Base-by-base conservation (phyloP, 1,140 invertebrate species). In the Leptinotarsa defecta region DNA sequence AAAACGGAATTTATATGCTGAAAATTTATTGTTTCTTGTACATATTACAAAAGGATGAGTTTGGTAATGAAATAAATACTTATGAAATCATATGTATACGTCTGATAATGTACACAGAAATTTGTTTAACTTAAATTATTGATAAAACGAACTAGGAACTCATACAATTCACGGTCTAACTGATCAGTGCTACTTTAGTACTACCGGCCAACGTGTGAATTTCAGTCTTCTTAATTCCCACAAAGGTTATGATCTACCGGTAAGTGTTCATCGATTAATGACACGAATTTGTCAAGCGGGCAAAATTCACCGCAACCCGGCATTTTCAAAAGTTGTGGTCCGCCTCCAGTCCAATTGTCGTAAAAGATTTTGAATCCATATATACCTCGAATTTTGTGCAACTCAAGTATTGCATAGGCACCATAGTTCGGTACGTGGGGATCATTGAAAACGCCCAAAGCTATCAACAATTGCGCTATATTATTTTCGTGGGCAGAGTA, bases 401-500 rank as follows among this genome's bases (percentile, higher is more conserved):
- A 49, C 76, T 83, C 81, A 4, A 83, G 13, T 8, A 78, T 61
- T 19, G 80, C 74, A 3, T 87, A 87, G 15, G 89, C 84, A 0
- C 88, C 88, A 78, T 89, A 90, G 52, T 85, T 85, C 0, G 89
- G 89, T 69, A 89, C 86, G 57, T 91, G 89, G n/a, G 86, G 84
- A 69, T 93, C 88, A 11, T 43, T 11, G 88, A 91, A 95, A 5
- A 93, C 86, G 13, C 89, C 88, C 64, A 95, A 82, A 3, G 90
- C 88, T 11, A 88, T 84, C 22, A 94, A 82, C 11, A 94, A 80
- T 73, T 91, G 90, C 1, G 90, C 88, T 3, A 95, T 83, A 3
- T 92, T 94, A 3, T 90, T 91, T 81, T 95, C 94, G 80, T 95
- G 94, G 3, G 90, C 91, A 5, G 90, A 87, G 79, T 92, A 94